Percentiles rank a stretch among this genome's conserved stretches.
Evolutionary conservation across 1,140 invertebrate species (phyloP).

Genomic region (Rhopalosiphum maidis): DNA sequence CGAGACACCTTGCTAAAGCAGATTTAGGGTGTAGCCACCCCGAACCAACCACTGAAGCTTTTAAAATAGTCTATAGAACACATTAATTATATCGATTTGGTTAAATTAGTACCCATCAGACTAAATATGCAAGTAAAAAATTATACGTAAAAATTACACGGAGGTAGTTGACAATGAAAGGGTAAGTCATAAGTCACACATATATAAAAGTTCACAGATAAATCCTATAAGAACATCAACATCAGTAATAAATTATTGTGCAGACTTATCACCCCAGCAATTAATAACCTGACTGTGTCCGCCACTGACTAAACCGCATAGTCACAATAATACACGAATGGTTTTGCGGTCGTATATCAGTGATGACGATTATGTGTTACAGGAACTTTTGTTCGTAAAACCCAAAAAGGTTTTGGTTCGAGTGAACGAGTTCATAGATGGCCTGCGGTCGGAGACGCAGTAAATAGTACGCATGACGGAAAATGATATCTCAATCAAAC

Average conservation of each 20-base stretch:
- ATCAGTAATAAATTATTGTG: too few species aligned
- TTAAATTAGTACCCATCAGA: not conserved
- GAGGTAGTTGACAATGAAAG: too few species aligned
- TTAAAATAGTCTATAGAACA: too few species aligned
- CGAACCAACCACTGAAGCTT: too few species aligned
- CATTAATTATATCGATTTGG: not conserved
- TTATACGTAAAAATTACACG: too few species aligned
- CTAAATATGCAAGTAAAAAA: not conserved
- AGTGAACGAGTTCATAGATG: conserved; percentile 30
- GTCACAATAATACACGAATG: not conserved
- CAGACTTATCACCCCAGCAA: too few species aligned
- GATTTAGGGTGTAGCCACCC: too few species aligned
- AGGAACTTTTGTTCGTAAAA: conserved; percentile 45
- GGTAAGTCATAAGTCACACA: too few species aligned
- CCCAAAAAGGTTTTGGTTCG: conserved; percentile 26
- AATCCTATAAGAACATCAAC: too few species aligned
- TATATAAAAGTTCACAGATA: too few species aligned
- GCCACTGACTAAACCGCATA: not conserved
- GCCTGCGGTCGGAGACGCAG: not conserved
- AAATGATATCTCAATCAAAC: not conserved
- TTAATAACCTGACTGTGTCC: too few species aligned
- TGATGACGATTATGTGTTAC: not conserved
- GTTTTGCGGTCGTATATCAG: not conserved
- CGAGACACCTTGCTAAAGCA: too few species aligned
- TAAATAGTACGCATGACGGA: not conserved